Conservation (phyloP, 1,140 invertebrate species). For the Holcopasites calliopsidis region DNA sequence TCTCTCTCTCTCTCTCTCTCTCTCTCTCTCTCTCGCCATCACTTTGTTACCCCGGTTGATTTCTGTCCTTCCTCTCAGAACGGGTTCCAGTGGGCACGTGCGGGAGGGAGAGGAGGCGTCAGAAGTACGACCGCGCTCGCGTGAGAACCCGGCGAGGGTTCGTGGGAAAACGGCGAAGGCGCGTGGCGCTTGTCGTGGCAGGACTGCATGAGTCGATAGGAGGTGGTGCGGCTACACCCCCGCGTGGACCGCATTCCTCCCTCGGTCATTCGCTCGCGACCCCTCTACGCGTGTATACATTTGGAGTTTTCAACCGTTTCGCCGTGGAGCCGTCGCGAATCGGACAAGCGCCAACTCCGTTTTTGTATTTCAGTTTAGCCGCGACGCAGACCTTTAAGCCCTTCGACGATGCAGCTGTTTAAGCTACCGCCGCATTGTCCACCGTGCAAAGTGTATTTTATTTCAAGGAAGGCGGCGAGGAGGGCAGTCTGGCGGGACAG, state of each 20-base stretch:
- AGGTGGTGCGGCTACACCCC: conserved; percentile 23
- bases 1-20: neutral
- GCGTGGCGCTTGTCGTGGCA: conserved; percentile 77
- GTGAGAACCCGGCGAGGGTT: conserved; percentile 76
- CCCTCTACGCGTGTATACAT: too few species aligned
- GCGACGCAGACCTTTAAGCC: too few species aligned
- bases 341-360: too few species aligned
- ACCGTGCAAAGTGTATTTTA: too few species aligned
- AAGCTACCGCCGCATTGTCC: neutral
- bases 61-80: neutral
- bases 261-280: neutral
- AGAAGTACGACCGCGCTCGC: conserved; percentile 53
- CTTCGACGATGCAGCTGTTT: neutral
- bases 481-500: neutral
- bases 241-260: neutral
- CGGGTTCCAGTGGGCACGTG: conserved; percentile 12
- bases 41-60: neutral
- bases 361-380: too few species aligned
- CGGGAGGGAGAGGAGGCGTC: conserved; percentile 33
- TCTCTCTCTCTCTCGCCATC: too few species aligned
- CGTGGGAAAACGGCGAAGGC: conserved; percentile 78
- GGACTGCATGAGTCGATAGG: conserved; percentile 63
- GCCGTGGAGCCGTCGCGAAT: too few species aligned
- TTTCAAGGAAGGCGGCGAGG: neutral
- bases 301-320: too few species aligned